phyloP scores from a whole-genome alignment of 2,113 vertebrate genomes.

The Elaphurus davidianus region DNA sequence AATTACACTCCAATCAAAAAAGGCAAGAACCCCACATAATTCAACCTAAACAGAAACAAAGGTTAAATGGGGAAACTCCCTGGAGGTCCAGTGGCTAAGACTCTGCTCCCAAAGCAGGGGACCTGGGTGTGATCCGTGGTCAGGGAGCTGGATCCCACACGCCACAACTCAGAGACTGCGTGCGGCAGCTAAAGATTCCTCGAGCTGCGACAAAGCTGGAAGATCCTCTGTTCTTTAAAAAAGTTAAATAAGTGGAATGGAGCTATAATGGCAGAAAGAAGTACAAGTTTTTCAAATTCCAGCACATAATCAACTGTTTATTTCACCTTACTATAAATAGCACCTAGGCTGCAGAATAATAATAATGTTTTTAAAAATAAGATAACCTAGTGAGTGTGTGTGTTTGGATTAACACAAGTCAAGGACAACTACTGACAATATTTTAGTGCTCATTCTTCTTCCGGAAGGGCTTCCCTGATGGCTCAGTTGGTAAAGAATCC shows the following conservation, averaged over 20 bases:
- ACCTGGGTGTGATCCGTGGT: neutral
- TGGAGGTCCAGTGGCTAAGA: neutral
- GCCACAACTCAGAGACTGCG: neutral
- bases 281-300: neutral
- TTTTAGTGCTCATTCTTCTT: neutral
- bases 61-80: too few relatives aligned
- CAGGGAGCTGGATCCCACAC: neutral
- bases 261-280: neutral
- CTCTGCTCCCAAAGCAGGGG: neutral
- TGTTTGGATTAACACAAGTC: neutral
- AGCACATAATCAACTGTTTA: neutral
- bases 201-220: accelerated
- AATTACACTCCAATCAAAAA: neutral
- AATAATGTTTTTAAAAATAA: neutral
- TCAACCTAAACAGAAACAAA: too few relatives aligned
- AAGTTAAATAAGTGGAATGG: neutral
- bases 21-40: neutral
- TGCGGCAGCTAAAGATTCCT: neutral
- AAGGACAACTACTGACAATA: neutral
- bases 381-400: neutral
- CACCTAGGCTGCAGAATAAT: neutral
- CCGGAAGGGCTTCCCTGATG: neutral
- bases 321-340: neutral
- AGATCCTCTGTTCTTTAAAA: neutral
- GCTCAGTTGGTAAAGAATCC: neutral